Evolutionary conservation across 1,140 invertebrate genomes (phyloP), one percentile per base, ranked within the genome.

Genomic region (Rhopalosiphum maidis): DNA sequence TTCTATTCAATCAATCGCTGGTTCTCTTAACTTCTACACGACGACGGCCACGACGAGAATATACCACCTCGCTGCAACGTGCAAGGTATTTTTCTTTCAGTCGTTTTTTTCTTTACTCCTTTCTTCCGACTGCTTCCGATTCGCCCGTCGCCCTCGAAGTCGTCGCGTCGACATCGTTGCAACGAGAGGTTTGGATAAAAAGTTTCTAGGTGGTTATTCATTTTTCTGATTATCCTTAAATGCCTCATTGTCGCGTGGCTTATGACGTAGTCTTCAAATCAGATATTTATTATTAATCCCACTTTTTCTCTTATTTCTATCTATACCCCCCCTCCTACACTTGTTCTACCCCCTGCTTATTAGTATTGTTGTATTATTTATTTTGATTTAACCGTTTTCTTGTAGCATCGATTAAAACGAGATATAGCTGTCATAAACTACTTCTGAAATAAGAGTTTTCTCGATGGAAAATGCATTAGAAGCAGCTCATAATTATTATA

Each of bases 71-170:
- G 60, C 60, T 68, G 60, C 11, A n/a, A 77, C 30, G 60, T 77
- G n/a, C 30, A 21, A n/a, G 30, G 60, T 35, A 77, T 35, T 77
- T 77, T 77, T 77, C 30, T 77, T 68, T 68, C 30, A n/a, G 30
- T n/a, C 25, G 8, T 60, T 60, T 60, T 55, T 41, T 60, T 30
- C 25, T 60, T 60, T 30, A 30, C 30, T 11, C 7, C 25, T 68
- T 30, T 30, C n/a, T 5, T n/a, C 30, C 0, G 5, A n/a, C 2
- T 60, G 30, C 30, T 77, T 77, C 30, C 5, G 18, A 18, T n/a
- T n/a, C 15, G 0, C 4, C 4, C 60, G 1, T 15, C 60, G 1
- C 15, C 4, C 15, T 18, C 4, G 4, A n/a, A 4, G 30, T n/a
- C 60, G 0, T 22, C 7, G 18, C 30, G 21, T 37, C 22, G 21